These are phyloP conservation scores for Isotomurus palustris DNA, from an alignment of 2,888 invertebrate genomes.

Conservation along the genomic window DNA sequence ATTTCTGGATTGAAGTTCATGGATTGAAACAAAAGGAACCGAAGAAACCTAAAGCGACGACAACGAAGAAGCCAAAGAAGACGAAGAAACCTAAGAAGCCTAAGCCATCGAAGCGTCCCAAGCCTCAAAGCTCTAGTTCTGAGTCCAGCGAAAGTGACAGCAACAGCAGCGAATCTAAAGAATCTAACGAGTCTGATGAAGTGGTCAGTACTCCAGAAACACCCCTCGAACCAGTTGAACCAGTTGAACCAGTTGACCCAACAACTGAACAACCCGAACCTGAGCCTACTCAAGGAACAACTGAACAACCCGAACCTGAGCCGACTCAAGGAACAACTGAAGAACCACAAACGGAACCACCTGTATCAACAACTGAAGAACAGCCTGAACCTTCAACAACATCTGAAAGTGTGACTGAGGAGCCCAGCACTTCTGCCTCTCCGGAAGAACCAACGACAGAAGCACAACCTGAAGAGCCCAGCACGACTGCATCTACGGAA, in stretches of 20 bases:
- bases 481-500: background rate
- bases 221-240: background rate
- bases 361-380: background rate
- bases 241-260: background rate
- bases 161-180: constrained; percentile 12
- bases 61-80: background rate
- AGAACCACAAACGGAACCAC: background rate
- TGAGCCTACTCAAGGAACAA: constrained; percentile 1
- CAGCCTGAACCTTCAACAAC: background rate
- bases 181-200: background rate
- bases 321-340: background rate
- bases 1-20: no score
- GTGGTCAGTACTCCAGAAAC: background rate
- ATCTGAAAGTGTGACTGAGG: background rate
- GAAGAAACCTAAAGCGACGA: no score
- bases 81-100: constrained; percentile 1
- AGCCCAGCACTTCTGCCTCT: background rate
- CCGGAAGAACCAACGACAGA: background rate
- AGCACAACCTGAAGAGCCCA: background rate
- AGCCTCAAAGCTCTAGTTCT: background rate
- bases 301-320: background rate
- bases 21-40: no score
- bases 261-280: background rate
- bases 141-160: background rate
- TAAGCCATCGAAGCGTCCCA: background rate